These are phyloP conservation scores for Trichechus manatus DNA, from an alignment of 2,113 vertebrate genomes.

Conservation along the genomic window DNA sequence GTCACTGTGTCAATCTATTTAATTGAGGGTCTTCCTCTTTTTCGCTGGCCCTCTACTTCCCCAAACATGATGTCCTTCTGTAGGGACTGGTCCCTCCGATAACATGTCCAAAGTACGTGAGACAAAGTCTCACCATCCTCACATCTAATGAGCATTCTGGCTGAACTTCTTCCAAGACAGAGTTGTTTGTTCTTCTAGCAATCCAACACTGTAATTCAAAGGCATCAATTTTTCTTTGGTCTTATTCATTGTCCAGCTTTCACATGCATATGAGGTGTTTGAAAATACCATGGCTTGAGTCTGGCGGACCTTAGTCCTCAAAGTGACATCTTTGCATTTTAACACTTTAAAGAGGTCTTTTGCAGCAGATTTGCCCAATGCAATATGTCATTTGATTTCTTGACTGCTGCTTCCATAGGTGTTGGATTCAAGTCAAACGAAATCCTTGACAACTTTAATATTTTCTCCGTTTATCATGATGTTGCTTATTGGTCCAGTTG, in stretches of 20 bases:
- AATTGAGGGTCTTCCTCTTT: too few relatives aligned
- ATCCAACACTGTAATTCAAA: background rate
- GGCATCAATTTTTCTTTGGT: background rate
- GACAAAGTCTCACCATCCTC: too few relatives aligned
- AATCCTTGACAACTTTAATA: background rate
- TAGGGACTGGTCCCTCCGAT: too few relatives aligned
- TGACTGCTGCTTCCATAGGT: background rate
- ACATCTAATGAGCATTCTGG: too few relatives aligned
- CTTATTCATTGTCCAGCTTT: background rate
- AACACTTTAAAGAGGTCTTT: too few relatives aligned
- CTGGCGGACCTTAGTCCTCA: background rate
- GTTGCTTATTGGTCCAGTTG: background rate
- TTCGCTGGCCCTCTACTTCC: too few relatives aligned
- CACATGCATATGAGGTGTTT: too few relatives aligned
- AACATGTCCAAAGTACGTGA: too few relatives aligned
- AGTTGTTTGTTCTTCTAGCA: too few relatives aligned
- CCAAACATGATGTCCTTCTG: too few relatives aligned
- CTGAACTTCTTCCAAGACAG: too few relatives aligned
- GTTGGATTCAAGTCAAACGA: background rate
- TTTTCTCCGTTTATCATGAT: background rate
- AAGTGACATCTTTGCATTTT: background rate
- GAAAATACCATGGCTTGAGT: background rate
- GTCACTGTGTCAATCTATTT: too few relatives aligned
- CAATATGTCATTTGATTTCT: background rate
- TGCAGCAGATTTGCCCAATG: background rate